phyloP scores from a whole-genome alignment of 2,888 invertebrate species.

The Therioaphis trifolii region DNA sequence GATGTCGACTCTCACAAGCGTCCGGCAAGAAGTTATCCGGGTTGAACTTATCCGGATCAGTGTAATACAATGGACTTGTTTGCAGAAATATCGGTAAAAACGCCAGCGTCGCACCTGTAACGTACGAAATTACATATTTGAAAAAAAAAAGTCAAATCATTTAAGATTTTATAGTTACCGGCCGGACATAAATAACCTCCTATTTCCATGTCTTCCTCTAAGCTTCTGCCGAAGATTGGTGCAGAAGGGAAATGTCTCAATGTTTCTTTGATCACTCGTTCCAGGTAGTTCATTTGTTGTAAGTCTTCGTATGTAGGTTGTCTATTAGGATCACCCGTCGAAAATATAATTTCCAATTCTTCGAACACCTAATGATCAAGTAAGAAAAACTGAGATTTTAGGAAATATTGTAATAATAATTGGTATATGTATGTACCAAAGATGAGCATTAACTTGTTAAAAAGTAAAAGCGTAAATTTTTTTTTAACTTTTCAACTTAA shows the following conservation, averaged over 20 bases:
- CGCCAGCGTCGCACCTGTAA: not conserved
- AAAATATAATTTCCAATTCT: constrained; percentile 44
- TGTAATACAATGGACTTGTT: not conserved
- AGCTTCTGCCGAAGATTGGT: constrained; percentile 55
- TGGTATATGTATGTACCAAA: too few species aligned
- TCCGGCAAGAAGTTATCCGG: constrained; percentile 69
- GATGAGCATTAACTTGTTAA: too few species aligned
- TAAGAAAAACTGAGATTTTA: too few species aligned
- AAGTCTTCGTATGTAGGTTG: too few species aligned
- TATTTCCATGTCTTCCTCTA: constrained; percentile 25
- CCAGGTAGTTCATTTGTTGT: constrained; percentile 64
- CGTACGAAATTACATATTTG: too few species aligned
- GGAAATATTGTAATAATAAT: too few species aligned
- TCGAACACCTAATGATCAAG: constrained; percentile 48
- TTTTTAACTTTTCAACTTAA: too few species aligned
- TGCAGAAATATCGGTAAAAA: not conserved
- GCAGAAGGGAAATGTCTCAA: constrained; percentile 64
- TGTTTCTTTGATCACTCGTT: constrained; percentile 65
- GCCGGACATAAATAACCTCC: too few species aligned
- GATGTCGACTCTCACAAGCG: constrained; percentile 69
- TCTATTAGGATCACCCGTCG: constrained; percentile 59
- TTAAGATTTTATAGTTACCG: too few species aligned
- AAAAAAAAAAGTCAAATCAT: too few species aligned
- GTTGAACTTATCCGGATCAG: not conserved
- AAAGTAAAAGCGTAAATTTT: too few species aligned